phyloP scores from a whole-genome alignment of 1,140 invertebrate species.

The Ceratina australensis region DNA sequence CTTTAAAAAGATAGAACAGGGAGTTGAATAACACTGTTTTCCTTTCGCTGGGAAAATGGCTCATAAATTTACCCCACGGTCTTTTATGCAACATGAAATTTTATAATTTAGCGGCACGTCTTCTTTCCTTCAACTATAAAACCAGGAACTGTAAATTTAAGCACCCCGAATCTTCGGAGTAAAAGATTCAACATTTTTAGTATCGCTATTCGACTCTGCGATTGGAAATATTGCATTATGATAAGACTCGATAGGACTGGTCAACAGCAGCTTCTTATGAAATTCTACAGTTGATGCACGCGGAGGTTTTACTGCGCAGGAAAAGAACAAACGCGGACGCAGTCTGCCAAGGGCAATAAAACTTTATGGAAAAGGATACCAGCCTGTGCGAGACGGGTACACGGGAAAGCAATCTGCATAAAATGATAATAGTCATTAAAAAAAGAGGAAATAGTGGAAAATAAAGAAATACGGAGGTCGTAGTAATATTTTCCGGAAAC shows the following conservation, averaged over 20 bases:
- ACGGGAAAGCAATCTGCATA: constrained; percentile 11
- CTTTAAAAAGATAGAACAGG: neutral
- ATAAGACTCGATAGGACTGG: too few relatives aligned
- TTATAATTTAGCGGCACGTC: too few relatives aligned
- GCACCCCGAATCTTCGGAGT: too few relatives aligned
- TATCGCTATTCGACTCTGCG: too few relatives aligned
- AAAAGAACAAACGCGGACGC: neutral
- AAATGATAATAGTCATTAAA: constrained; percentile 29
- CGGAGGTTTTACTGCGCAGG: neutral
- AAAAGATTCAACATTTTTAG: too few relatives aligned
- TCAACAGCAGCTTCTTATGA: too few relatives aligned
- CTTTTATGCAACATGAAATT: too few relatives aligned
- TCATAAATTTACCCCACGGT: neutral
- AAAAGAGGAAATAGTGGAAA: neutral
- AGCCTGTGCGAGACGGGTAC: neutral
- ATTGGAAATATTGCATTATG: too few relatives aligned
- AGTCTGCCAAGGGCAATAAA: neutral
- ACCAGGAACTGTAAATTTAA: too few relatives aligned
- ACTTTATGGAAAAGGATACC: neutral
- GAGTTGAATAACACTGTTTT: neutral
- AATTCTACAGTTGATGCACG: too few relatives aligned
- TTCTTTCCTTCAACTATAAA: too few relatives aligned
- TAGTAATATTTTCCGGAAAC: neutral
- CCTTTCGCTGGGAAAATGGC: neutral
- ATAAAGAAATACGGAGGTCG: neutral